A percentile compares a stretch with the other conserved stretches of the same genome.
These are phyloP conservation scores for Hipposideros armiger DNA, from an alignment of 2,113 vertebrate species.

Conservation along the genomic window DNA sequence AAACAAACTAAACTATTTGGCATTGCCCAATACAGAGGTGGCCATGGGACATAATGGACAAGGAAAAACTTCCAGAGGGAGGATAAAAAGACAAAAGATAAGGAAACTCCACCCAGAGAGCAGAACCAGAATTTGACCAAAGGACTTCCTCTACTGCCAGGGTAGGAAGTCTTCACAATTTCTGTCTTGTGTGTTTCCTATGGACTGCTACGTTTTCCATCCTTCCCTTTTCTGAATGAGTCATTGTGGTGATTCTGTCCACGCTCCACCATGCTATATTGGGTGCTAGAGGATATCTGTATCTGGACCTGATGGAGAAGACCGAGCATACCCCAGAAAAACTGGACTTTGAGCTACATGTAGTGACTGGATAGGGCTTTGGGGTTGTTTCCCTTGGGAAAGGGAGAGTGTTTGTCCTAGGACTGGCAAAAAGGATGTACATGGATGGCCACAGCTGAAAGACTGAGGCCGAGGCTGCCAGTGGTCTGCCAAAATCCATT, in stretches of 20 bases:
- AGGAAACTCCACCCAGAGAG: background rate
- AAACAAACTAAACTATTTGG: conserved; percentile 10
- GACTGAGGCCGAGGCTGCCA: background rate
- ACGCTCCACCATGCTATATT: background rate
- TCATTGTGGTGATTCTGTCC: background rate
- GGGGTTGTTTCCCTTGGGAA: background rate
- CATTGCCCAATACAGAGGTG: background rate
- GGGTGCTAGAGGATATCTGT: background rate
- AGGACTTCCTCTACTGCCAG: background rate
- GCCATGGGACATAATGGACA: background rate
- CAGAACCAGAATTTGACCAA: conserved; percentile 22
- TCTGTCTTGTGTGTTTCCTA: background rate
- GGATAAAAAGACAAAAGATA: background rate
- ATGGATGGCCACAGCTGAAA: background rate
- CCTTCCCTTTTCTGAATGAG: background rate
- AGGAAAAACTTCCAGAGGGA: conserved; percentile 17
- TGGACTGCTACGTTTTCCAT: background rate
- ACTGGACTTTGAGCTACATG: background rate
- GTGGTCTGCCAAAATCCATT: background rate
- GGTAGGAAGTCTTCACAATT: background rate
- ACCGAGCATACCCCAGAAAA: background rate
- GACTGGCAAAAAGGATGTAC: background rate
- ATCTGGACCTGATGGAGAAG: conserved; percentile 26
- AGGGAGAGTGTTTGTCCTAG: background rate
- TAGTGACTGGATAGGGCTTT: conserved; percentile 15